Conservation (phyloP, 37 sponge, comb jelly and placozoan genomes). For the Spongia lamella region DNA sequence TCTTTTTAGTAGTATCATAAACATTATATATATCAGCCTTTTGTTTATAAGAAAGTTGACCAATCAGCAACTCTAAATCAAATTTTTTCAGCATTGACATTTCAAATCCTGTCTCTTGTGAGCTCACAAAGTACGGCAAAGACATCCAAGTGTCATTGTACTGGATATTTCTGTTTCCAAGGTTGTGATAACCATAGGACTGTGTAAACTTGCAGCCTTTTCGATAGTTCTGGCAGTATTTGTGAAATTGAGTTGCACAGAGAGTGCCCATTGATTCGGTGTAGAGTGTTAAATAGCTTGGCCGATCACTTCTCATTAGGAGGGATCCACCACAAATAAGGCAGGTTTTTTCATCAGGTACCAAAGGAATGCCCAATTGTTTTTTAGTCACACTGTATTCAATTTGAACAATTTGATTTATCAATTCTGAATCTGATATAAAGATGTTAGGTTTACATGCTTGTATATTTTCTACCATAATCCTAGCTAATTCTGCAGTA, state of each 20-base stretch:
- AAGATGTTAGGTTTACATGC: background rate
- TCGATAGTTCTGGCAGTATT: slow-evolving; percentile 11
- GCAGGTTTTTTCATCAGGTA: background rate
- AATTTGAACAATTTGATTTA: background rate
- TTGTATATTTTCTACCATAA: slow-evolving; percentile 5
- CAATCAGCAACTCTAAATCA: slow-evolving; percentile 24
- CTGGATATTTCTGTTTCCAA: background rate
- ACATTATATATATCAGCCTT: slow-evolving; percentile 22
- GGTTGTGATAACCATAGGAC: slow-evolving; percentile 15
- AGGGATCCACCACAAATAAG: background rate
- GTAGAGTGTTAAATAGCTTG: slow-evolving; percentile 11
- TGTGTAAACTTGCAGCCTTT: slow-evolving; percentile 5
- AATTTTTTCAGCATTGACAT: background rate
- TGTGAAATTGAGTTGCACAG: slow-evolving; percentile 15
- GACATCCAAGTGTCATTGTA: slow-evolving; percentile 8
- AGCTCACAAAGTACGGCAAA: slow-evolving; percentile 2
- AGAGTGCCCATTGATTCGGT: background rate
- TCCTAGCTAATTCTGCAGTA: background rate
- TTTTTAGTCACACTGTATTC: background rate
- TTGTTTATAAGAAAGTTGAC: slow-evolving; percentile 25
- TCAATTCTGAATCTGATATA: background rate
- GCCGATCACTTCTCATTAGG: background rate
- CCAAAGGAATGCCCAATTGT: background rate
- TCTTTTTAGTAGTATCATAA: slow-evolving; percentile 10
- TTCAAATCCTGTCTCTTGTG: background rate